Evolutionary conservation across 2,888 invertebrate species (phyloP).

Genomic region (Formica aserva): DNA sequence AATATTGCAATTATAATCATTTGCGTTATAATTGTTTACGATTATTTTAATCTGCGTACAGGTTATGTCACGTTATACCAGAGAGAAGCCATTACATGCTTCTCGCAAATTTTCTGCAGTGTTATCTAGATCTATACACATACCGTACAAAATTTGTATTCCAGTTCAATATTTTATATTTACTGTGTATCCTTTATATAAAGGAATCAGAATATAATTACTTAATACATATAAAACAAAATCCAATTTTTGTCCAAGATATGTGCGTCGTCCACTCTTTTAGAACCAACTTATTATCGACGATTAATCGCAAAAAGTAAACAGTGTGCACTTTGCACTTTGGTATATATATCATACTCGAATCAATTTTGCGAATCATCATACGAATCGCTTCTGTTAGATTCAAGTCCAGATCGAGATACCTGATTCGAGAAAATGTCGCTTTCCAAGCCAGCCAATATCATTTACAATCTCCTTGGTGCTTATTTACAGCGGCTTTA

Average conservation of each 20-base stretch:
- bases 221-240: not conserved
- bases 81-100: no score
- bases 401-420: not conserved
- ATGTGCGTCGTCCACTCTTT: not conserved
- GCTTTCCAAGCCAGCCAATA: slow-evolving; percentile 89
- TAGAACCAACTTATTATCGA: not conserved
- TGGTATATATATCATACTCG: not conserved
- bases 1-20: no score
- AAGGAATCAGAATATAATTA: not conserved
- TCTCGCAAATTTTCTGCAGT: no score
- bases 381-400: not conserved
- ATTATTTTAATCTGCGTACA: not conserved
- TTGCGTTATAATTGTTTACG: no score
- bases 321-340: slow-evolving; percentile 25
- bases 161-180: not conserved
- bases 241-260: not conserved
- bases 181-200: not conserved
- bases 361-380: not conserved
- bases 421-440: slow-evolving; percentile 87
- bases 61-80: not conserved
- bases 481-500: slow-evolving; percentile 92
- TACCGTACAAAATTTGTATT: no score
- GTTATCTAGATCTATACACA: no score
- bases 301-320: not conserved
- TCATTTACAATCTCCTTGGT: slow-evolving; percentile 89